Conservation (phyloP, 2,797 vertebrate genomes). For the Carapus acus region DNA sequence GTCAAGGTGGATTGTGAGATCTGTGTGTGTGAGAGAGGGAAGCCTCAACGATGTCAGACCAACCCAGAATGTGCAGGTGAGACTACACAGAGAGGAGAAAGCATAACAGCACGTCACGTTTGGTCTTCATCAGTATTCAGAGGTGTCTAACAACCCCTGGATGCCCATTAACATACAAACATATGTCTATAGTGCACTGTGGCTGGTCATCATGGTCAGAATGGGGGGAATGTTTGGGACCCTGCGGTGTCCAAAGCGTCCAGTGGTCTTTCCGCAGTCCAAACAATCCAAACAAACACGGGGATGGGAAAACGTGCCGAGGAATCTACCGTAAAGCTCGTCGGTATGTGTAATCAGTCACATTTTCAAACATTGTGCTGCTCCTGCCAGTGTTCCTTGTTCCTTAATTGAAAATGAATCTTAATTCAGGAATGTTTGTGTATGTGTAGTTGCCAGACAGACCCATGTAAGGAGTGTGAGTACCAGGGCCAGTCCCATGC, state of each 20-base stretch:
- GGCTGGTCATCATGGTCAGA: slow-evolving; percentile 88
- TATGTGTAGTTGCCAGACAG: slow-evolving; percentile 78
- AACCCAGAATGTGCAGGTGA: slow-evolving; percentile 79
- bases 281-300: slow-evolving; percentile 76
- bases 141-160: too few relatives aligned
- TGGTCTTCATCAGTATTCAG: too few relatives aligned
- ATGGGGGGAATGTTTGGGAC: slow-evolving; percentile 86
- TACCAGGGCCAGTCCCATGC: slow-evolving; percentile 62
- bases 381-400: background rate
- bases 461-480: slow-evolving; percentile 76
- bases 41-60: slow-evolving; percentile 70
- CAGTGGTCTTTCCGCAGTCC: slow-evolving; percentile 95
- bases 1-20: slow-evolving; percentile 79
- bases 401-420: too few relatives aligned
- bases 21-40: slow-evolving; percentile 80
- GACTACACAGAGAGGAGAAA: slow-evolving; percentile 18
- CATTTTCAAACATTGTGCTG: background rate
- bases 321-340: slow-evolving; percentile 89
- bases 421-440: slow-evolving; percentile 4
- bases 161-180: too few relatives aligned
- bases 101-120: too few relatives aligned
- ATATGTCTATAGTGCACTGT: slow-evolving; percentile 75
- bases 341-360: slow-evolving; percentile 63
- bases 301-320: slow-evolving; percentile 72
- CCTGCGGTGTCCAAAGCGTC: slow-evolving; percentile 83